Evolutionary conservation across 2,113 vertebrate genomes (phyloP), one percentile per base, ranked within the genome.

Genomic region (Sander vitreus): DNA sequence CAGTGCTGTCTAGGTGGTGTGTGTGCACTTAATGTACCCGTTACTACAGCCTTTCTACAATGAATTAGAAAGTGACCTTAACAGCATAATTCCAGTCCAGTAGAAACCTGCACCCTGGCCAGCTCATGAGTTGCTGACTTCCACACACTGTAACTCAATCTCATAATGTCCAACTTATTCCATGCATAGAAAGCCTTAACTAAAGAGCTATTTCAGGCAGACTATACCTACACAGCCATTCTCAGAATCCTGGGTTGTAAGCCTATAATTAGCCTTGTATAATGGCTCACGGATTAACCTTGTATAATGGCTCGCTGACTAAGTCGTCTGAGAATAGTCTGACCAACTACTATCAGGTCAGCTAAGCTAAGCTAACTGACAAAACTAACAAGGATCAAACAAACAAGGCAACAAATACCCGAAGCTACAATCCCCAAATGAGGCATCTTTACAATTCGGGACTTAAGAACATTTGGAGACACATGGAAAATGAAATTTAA

Each of bases 231-330:
- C 18, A 57, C 11, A 19, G 60, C 78, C 66, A 81, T 85, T 93
- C 87, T 79, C 70, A 88, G 85, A 93, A 91, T 62, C 70, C 33
- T 45, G 68, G 72, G 48, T 88, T 80, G 71, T 87, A 84, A 85
- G 86, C 84, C 83, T 80, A 89, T 89, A 90, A 89, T 91, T 93
- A 92, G 83, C 65, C 78, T 84, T 88, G 85, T 84, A 78, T 84
- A 72, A 82, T 84, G 73, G 74, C 80, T 85, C 53, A 63, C 27
- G 83, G 80, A 90, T 85, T 81, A 88, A 65, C 65, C 78, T 84
- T 88, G 85, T 84, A 78, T 84, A 72, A 82, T 83, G 73, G 74
- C 80, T 85, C 57, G 63, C 33, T 84, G 80, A 90, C 84, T 81
- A 88, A 62, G 71, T 21, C 12, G 67, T 83, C 85, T 91, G 78